A percentile compares a stretch with the other conserved stretches of the same genome.
phyloP scores from a whole-genome alignment of 2,797 vertebrate genomes.

The Alauda arvensis region DNA sequence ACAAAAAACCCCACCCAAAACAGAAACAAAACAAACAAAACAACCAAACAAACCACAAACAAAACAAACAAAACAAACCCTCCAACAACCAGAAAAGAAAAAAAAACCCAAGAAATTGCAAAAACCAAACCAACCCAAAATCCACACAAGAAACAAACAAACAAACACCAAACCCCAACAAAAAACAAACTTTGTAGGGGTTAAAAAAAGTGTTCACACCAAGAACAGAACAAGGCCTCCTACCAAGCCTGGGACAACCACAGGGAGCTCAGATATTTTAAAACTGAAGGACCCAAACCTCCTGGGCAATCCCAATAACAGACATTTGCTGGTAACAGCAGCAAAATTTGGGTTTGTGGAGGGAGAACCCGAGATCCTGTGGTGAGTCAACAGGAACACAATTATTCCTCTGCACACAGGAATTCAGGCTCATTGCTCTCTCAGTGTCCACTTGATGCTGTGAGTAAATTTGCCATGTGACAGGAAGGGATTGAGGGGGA shows the following conservation, averaged over 20 bases:
- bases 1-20: neutral
- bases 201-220: neutral
- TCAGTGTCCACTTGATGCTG: neutral
- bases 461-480: neutral
- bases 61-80: neutral
- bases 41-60: neutral
- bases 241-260: neutral
- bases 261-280: accelerated
- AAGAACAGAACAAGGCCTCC: neutral
- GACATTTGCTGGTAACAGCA: neutral
- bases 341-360: neutral
- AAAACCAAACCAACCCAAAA: neutral
- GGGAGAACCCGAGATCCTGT: neutral
- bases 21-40: neutral
- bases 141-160: neutral
- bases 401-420: neutral
- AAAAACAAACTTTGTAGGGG: accelerated
- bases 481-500: neutral
- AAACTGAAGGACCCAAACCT: neutral
- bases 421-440: neutral
- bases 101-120: accelerated
- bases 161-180: neutral
- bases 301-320: neutral
- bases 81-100: accelerated
- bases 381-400: neutral